A percentile compares a stretch with the other conserved stretches of the same genome.
These are phyloP conservation scores for Diachasmimorpha longicaudata DNA, from an alignment of 1,140 invertebrate species.

Conservation along the genomic window DNA sequence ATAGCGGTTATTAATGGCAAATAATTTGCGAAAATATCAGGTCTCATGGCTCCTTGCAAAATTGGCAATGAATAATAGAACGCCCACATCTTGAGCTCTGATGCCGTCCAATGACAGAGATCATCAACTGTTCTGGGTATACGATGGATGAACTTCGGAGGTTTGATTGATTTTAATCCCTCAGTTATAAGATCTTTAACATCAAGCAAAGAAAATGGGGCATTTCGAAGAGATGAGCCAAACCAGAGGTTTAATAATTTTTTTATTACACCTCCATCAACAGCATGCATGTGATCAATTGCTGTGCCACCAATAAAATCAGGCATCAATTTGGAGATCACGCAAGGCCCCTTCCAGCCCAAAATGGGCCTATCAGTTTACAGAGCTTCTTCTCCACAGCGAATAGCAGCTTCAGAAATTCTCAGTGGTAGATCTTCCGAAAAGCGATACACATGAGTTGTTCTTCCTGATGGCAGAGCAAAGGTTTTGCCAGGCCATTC, in stretches of 20 bases:
- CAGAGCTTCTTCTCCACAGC: background rate
- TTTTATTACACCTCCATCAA: constrained; percentile 18
- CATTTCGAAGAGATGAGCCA: background rate
- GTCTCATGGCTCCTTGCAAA: constrained; percentile 15
- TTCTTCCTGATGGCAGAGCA: background rate
- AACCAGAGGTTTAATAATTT: constrained; percentile 26
- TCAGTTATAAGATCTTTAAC: background rate
- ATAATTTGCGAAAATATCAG: constrained; percentile 26
- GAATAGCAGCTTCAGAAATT: background rate
- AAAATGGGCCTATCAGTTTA: background rate
- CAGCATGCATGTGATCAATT: constrained; percentile 25
- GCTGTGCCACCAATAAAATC: constrained; percentile 6
- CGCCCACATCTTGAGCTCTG: constrained; percentile 21
- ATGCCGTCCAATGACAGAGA: constrained; percentile 22
- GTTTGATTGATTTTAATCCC: background rate
- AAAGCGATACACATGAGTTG: constrained; percentile 2
- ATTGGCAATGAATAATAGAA: constrained; percentile 25
- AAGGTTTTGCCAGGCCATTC: background rate
- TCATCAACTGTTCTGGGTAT: constrained; percentile 4
- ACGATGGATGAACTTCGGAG: constrained; percentile 9
- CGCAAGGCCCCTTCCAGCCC: background rate
- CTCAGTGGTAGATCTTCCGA: background rate
- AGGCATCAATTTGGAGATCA: background rate
- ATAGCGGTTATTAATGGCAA: constrained; percentile 17
- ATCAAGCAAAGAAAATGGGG: background rate